Percentiles rank a stretch among this genome's conserved stretches.
These are phyloP conservation scores for Drosophila kambysellisi DNA, from an alignment of 2,888 invertebrate species.

Conservation along the genomic window DNA sequence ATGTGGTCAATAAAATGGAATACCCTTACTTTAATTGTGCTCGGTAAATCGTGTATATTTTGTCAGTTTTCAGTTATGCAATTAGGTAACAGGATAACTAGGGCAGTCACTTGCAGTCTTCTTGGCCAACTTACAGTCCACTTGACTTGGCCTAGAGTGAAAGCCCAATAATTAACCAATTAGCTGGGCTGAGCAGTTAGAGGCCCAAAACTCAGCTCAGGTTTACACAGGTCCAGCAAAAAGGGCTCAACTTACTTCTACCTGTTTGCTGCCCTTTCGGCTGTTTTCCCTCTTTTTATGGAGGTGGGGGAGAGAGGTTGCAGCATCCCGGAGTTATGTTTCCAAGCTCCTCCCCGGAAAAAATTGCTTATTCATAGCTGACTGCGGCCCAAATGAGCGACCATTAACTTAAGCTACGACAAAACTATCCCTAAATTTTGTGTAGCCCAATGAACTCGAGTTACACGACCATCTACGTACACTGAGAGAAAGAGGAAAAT, in stretches of 20 bases:
- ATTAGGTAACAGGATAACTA: not conserved
- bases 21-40: not conserved
- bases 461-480: not conserved
- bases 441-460: constrained; percentile 1
- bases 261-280: constrained; percentile 10
- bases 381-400: constrained; percentile 66
- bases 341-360: constrained; percentile 15
- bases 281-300: constrained; percentile 8
- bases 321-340: constrained; percentile 25
- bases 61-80: constrained; percentile 12
- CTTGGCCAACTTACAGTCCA: not conserved
- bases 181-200: constrained; percentile 60
- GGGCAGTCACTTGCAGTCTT: constrained; percentile 6
- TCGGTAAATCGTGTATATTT: constrained; percentile 4
- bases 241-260: constrained; percentile 26
- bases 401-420: constrained; percentile 58
- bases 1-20: not conserved
- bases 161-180: constrained; percentile 77
- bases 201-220: constrained; percentile 39
- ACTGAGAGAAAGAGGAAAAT: not conserved
- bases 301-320: not conserved
- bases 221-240: constrained; percentile 4
- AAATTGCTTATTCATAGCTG: constrained; percentile 75
- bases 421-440: constrained; percentile 36
- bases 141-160: constrained; percentile 16